These are phyloP conservation scores for Achatina immaculata DNA, from an alignment of 1,140 invertebrate species.

Conservation along the genomic window DNA sequence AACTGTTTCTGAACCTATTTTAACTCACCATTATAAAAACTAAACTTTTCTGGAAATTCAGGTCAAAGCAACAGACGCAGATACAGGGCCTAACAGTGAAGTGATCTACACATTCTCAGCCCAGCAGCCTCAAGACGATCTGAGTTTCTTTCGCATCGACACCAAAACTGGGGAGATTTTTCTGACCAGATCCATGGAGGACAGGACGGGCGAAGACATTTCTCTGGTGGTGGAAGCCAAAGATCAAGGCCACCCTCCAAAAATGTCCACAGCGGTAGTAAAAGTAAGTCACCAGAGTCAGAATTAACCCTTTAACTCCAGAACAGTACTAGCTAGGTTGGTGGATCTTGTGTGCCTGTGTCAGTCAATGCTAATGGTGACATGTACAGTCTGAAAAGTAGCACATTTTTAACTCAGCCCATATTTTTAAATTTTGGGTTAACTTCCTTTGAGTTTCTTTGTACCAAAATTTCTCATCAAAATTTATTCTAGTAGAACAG, in stretches of 20 bases:
- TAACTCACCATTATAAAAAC: no score
- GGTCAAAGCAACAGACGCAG: conserved; percentile 78
- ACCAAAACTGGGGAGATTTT: conserved; percentile 53
- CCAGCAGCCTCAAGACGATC: conserved; percentile 47
- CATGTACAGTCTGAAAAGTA: no score
- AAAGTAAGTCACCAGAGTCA: conserved; percentile 35
- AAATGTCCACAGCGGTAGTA: conserved; percentile 53
- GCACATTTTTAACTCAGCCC: no score
- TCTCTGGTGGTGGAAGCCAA: conserved; percentile 50
- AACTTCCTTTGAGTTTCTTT: no score
- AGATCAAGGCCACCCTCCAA: conserved; percentile 49
- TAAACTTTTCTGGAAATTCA: background rate
- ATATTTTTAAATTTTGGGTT: no score
- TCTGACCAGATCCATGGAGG: conserved; percentile 41
- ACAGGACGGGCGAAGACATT: conserved; percentile 47
- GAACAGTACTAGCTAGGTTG: no score
- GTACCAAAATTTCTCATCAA: no score
- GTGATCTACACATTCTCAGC: conserved; percentile 83
- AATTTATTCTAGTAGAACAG: no score
- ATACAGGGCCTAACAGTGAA: conserved; percentile 93
- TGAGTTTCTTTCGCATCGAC: conserved; percentile 56
- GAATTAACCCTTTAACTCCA: no score
- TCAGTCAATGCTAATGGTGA: no score
- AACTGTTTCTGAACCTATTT: no score
- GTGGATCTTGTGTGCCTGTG: no score